Conservation (phyloP, 1,140 invertebrate species). For the Drosophila varians region DNA sequence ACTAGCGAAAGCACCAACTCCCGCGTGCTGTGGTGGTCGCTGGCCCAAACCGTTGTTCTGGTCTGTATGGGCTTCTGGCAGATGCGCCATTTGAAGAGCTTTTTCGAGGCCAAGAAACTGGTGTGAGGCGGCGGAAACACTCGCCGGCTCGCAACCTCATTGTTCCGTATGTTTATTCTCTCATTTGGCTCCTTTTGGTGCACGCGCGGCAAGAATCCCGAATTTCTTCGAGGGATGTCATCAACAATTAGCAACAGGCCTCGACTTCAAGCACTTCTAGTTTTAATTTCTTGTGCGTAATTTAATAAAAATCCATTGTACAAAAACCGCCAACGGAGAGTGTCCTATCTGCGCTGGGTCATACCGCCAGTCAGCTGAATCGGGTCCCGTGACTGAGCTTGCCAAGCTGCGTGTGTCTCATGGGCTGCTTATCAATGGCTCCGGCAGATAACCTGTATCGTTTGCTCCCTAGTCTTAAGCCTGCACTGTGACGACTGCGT, state of each 20-base stretch:
- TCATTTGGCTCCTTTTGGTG: conserved; percentile 26
- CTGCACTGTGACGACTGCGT: conserved; percentile 27
- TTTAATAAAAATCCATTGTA: conserved; percentile 81
- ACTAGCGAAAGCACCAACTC: conserved; percentile 99
- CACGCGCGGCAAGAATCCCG: conserved; percentile 37
- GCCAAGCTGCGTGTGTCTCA: conserved; percentile 49
- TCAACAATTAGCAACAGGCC: conserved; percentile 37
- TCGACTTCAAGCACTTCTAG: conserved; percentile 58
- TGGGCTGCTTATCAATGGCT: conserved; percentile 46
- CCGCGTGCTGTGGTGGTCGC: conserved; percentile 98
- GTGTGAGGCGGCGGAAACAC: conserved; percentile 87
- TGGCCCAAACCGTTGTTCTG: conserved; percentile 95
- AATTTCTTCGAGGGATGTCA: conserved; percentile 63
- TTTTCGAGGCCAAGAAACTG: conserved; percentile 99
- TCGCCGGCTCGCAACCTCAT: neutral
- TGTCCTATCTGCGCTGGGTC: conserved; percentile 25
- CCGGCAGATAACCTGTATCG: conserved; percentile 61
- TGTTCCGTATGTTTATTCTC: conserved; percentile 38
- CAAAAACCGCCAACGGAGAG: conserved; percentile 32
- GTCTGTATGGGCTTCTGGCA: conserved; percentile 98
- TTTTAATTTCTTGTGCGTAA: conserved; percentile 75
- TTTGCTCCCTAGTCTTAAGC: conserved; percentile 35
- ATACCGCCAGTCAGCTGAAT: conserved; percentile 53
- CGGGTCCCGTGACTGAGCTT: conserved; percentile 64
- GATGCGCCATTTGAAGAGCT: conserved; percentile 99